phyloP scores from a whole-genome alignment of 2,888 invertebrate species.

The Ophioninae sp. region DNA sequence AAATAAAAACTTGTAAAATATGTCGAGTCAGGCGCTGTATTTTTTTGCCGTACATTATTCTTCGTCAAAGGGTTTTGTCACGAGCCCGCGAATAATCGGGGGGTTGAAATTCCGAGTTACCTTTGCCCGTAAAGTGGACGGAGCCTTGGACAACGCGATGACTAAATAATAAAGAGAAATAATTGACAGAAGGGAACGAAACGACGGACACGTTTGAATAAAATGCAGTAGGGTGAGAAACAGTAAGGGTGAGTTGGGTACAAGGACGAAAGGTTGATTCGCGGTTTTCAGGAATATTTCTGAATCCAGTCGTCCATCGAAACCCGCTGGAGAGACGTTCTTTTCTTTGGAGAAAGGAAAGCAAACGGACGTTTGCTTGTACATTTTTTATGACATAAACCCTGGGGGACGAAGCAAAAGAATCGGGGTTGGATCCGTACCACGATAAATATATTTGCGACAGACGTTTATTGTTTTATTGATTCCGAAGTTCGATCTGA shows the following conservation, averaged over 20 bases:
- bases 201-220: neutral
- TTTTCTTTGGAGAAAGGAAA: constrained; percentile 13
- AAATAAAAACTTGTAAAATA: too few species aligned
- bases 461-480: constrained; percentile 7
- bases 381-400: constrained; percentile 22
- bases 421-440: constrained; percentile 9
- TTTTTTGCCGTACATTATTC: neutral
- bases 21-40: neutral
- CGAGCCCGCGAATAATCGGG: neutral
- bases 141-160: neutral
- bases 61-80: neutral
- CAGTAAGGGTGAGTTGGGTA: neutral
- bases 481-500: neutral
- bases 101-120: neutral
- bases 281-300: constrained; percentile 32
- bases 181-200: constrained; percentile 14
- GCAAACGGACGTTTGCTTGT: constrained; percentile 21
- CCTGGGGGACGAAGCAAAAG: constrained; percentile 7
- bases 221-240: neutral
- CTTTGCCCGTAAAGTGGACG: neutral
- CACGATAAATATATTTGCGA: constrained; percentile 39
- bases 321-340: constrained; percentile 17
- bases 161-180: neutral
- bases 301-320: constrained; percentile 41
- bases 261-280: constrained; percentile 18